A percentile compares a stretch with the other conserved stretches of the same genome.
These are phyloP conservation scores for Leptopilina clavipes DNA, from an alignment of 1,140 invertebrate genomes.

Conservation along the genomic window DNA sequence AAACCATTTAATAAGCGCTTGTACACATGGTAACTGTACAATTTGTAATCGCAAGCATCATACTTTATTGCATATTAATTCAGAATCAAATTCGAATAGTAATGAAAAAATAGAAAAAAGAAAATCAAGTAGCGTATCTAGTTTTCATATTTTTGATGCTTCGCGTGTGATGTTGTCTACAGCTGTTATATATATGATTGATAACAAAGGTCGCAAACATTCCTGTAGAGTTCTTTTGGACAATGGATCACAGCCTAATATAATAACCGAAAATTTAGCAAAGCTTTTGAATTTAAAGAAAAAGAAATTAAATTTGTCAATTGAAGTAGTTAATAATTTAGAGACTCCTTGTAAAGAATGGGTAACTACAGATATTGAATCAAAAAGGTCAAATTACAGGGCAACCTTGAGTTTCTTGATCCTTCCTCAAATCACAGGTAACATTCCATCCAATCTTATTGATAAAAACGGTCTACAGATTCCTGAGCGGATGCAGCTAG, in stretches of 20 bases:
- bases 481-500: conserved; percentile 30
- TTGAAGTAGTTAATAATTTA: conserved; percentile 35
- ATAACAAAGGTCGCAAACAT: conserved; percentile 20
- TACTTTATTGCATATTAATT: conserved; percentile 42
- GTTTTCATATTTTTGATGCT: background rate
- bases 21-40: conserved; percentile 38
- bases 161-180: conserved; percentile 42
- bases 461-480: conserved; percentile 5
- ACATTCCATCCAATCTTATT: conserved; percentile 9
- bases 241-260: conserved; percentile 38
- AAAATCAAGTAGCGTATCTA: background rate
- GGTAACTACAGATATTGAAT: conserved; percentile 15
- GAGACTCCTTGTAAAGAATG: conserved; percentile 27
- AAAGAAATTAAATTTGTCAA: conserved; percentile 32
- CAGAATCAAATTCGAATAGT: background rate
- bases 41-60: conserved; percentile 44
- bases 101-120: background rate
- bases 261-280: conserved; percentile 39
- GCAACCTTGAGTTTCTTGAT: conserved; percentile 25
- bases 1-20: conserved; percentile 40
- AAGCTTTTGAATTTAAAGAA: conserved; percentile 30
- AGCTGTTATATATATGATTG: conserved; percentile 33
- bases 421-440: conserved; percentile 31
- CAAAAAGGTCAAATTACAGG: background rate
- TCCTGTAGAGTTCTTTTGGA: conserved; percentile 41